phyloP scores from a whole-genome alignment of 2,113 vertebrate species.

The Albula glossodonta region DNA sequence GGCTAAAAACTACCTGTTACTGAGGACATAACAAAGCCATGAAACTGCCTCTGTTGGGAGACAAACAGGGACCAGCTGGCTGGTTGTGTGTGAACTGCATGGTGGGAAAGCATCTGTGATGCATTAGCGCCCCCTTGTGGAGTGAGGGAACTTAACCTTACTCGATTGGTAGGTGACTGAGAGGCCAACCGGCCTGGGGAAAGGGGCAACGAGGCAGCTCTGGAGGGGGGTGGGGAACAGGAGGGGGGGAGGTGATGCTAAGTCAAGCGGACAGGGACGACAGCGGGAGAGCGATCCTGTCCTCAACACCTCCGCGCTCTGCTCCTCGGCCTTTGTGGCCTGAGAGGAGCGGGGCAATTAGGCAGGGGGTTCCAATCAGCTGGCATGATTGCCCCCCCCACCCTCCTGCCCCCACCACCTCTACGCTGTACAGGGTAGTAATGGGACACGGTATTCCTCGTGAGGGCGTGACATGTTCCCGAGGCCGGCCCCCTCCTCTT shows the following conservation, averaged over 20 bases:
- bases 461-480: background rate
- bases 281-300: slow-evolving; percentile 20
- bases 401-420: no score
- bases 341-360: slow-evolving; percentile 32
- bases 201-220: background rate
- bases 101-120: background rate
- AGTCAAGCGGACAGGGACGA: slow-evolving; percentile 19
- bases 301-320: slow-evolving; percentile 20
- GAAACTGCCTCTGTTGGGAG: background rate
- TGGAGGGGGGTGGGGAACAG: background rate
- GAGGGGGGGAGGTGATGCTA: slow-evolving; percentile 16
- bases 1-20: background rate
- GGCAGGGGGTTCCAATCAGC: slow-evolving; percentile 10
- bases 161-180: background rate
- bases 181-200: background rate
- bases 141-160: background rate
- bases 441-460: background rate
- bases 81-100: background rate
- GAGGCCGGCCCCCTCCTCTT: slow-evolving; percentile 44
- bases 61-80: background rate
- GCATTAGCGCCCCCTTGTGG: slow-evolving; percentile 11
- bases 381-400: background rate
- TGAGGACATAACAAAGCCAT: background rate
- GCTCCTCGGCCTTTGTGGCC: background rate
- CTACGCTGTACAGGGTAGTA: background rate